phyloP scores from a whole-genome alignment of 2,113 vertebrate species.

The Trematomus loennbergii region DNA sequence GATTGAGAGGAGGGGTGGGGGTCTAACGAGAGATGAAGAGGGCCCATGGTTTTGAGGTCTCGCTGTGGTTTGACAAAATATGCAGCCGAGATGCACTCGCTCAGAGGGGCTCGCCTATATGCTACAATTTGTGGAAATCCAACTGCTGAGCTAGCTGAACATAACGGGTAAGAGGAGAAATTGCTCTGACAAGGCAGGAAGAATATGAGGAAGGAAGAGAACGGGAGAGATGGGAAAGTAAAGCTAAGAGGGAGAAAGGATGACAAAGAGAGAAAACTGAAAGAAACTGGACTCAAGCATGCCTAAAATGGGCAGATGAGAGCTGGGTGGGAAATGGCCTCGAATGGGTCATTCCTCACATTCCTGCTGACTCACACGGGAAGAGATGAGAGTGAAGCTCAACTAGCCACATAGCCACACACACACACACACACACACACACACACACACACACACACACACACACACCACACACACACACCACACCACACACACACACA shows the following conservation, averaged over 20 bases:
- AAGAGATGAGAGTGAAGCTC: conserved; percentile 41
- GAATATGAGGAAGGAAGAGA: conserved; percentile 24
- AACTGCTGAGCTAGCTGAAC: conserved; percentile 69
- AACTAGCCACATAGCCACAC: too few species aligned
- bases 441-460: too few species aligned
- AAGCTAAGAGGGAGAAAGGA: conserved; percentile 17
- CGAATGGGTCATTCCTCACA: conserved; percentile 79
- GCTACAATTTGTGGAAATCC: conserved; percentile 74
- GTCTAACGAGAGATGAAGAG: conserved; percentile 56
- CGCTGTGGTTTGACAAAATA: conserved; percentile 67
- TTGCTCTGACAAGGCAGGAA: conserved; percentile 34
- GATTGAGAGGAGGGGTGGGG: conserved; percentile 17
- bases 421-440: background rate
- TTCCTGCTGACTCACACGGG: conserved; percentile 82
- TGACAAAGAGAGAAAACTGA: conserved; percentile 56
- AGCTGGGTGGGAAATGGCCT: conserved; percentile 70
- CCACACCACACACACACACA: too few species aligned
- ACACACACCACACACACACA: too few species aligned
- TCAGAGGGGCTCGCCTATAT: conserved; percentile 56
- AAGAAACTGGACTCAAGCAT: conserved; percentile 48
- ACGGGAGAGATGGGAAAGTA: conserved; percentile 22
- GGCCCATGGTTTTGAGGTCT: conserved; percentile 66
- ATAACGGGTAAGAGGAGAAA: conserved; percentile 33
- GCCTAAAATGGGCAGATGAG: conserved; percentile 82
- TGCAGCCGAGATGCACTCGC: conserved; percentile 49